Conservation (phyloP, 2,888 invertebrate species). For the Gandaritis pyraliata region DNA sequence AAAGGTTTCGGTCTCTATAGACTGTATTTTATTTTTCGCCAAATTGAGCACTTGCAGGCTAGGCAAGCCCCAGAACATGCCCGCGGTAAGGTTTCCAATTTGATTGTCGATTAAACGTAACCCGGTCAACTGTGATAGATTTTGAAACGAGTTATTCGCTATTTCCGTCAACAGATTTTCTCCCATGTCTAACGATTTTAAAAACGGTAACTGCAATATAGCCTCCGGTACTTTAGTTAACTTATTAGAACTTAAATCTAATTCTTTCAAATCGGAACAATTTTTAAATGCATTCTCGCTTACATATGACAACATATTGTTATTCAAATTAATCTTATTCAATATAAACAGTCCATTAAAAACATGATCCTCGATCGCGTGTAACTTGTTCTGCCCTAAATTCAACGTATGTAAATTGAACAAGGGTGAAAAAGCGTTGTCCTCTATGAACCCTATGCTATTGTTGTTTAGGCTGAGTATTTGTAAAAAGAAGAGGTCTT, state of each 20-base stretch:
- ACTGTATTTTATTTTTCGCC: constrained; percentile 94
- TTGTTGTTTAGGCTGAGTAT: constrained; percentile 94
- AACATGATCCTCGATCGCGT: constrained; percentile 90
- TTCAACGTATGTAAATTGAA: constrained; percentile 96
- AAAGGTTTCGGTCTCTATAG: constrained; percentile 93
- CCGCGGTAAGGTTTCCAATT: constrained; percentile 93
- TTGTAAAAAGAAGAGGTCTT: constrained; percentile 94
- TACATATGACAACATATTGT: constrained; percentile 90
- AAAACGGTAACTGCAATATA: constrained; percentile 90
- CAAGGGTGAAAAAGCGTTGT: constrained; percentile 93
- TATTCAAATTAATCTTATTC: constrained; percentile 92
- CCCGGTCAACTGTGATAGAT: constrained; percentile 93
- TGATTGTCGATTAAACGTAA: constrained; percentile 95
- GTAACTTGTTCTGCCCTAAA: constrained; percentile 93
- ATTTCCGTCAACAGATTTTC: constrained; percentile 95
- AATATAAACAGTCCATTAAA: constrained; percentile 94
- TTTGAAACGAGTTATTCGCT: constrained; percentile 92
- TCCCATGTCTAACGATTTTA: constrained; percentile 95
- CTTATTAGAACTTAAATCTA: constrained; percentile 95
- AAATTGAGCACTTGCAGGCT: constrained; percentile 94
- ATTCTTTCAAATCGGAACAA: constrained; percentile 93
- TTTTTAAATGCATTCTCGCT: constrained; percentile 93
- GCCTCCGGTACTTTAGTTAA: constrained; percentile 93
- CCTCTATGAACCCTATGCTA: constrained; percentile 92
- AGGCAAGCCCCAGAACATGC: constrained; percentile 93